A percentile compares a stretch with the other conserved stretches of the same genome.
Conservation (phyloP, 2,888 invertebrate genomes). For the Campopleginae sp. region DNA sequence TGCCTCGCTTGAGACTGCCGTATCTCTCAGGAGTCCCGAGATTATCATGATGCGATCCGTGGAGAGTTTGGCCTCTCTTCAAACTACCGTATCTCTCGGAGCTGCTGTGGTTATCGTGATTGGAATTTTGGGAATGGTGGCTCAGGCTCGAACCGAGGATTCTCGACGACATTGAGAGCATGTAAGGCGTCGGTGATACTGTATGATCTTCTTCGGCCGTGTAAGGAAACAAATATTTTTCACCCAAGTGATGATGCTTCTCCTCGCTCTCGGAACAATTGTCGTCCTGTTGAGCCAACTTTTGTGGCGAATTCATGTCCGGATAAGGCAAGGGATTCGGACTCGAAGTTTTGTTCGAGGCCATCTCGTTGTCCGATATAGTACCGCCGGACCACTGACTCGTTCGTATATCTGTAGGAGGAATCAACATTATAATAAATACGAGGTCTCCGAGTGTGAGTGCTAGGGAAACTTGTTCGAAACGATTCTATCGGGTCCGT, state of each 20-base stretch:
- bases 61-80: constrained; percentile 80
- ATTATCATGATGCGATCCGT: constrained; percentile 81
- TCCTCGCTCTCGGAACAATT: constrained; percentile 82
- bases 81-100: constrained; percentile 82
- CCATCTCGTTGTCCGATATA: constrained; percentile 90
- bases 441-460: background rate
- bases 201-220: constrained; percentile 87
- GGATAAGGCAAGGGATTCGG: constrained; percentile 92
- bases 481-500: constrained; percentile 27
- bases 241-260: constrained; percentile 87
- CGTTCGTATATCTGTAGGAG: constrained; percentile 78
- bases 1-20: constrained; percentile 81
- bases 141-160: constrained; percentile 82
- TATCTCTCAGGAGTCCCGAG: constrained; percentile 80
- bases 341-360: constrained; percentile 86
- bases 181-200: constrained; percentile 82
- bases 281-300: constrained; percentile 78
- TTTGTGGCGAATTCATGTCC: constrained; percentile 86
- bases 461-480: background rate
- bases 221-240: constrained; percentile 94
- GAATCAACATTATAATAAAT: background rate
- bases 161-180: constrained; percentile 82
- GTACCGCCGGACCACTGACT: constrained; percentile 92
- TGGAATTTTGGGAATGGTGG: constrained; percentile 82
- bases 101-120: constrained; percentile 80